Evolutionary conservation across 2,888 invertebrate species (phyloP), one percentile per base, ranked within the genome.

Genomic region (Cylloceria caligata): DNA sequence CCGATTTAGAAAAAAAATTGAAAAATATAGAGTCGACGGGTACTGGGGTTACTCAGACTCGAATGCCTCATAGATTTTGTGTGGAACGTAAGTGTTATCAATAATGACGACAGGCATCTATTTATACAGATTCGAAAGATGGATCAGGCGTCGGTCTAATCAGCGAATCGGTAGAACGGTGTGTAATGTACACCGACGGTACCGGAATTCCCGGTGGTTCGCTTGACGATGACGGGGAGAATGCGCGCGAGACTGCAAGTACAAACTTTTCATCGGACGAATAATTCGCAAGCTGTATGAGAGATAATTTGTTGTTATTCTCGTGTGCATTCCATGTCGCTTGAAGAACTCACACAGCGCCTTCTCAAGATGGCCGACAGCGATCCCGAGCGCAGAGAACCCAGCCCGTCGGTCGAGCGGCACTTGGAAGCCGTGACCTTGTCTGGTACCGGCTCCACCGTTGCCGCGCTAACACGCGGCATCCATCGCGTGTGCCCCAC

Each of bases 371-470:
- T 92, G 92, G 92, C 91, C 86, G 91, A 87, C 77, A 64, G 34
- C 49, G 60, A 55, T 49, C 62, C 34, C 36, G 57, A 42, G 30
- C 67, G 62, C 64, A 47, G 16, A 60, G 47, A 27, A 47, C n/a
- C 21, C n/a, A 62, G 77, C 60, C 68, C 55, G 74, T 77, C 67
- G 82, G 62, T 62, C 60, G 76, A 85, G 85, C 87, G 87, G 88
- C 87, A 83, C 88, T 89, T 88, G 90, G 89, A 88, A 92, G 89
- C 91, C 92, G 89, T 91, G 92, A 92, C 92, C 92, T 92, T 92
- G 92, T 92, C 92, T 91, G 90, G 88, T 89, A 86, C 87, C 88
- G 87, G 86, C 85, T 86, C 88, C 88, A 87, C 87, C 83, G 85
- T 86, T 60, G 62, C 68, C 27, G 39, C 68, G 74, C 73, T 55